Evolutionary conservation across 92 coral and sea anemone species (phyloP), one percentile per base, ranked within the genome.

Genomic region (Palythoa grandis): DNA sequence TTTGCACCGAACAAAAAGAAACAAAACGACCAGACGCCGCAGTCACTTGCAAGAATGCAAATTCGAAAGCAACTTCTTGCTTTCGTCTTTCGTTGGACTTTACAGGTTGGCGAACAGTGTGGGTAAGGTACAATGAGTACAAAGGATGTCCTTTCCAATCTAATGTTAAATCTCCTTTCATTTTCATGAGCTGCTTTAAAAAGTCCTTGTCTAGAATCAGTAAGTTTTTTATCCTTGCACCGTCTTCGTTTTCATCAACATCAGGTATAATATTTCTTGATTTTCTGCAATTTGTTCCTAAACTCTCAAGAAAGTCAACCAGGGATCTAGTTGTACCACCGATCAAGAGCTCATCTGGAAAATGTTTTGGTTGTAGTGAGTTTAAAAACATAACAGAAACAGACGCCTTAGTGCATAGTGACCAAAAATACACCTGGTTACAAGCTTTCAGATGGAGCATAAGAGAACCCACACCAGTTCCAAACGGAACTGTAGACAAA

Each of bases 91-190:
- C 90, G 63, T 40, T 87, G 47, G 83, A 87, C 66, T 87, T 79
- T 40, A 74, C 73, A 38, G 90, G 90, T 2, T 87, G 90, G 90
- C 70, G 90, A 57, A 14, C 82, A 13, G 87, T 74, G 48, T 87
- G 90, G 90, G 47, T 87, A 19, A 10, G 61, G 7, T 87, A 87
- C 35, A 39, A 11, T 24, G 87, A 79, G 72, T 87, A 70, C 35
- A 54, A 60, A 23, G 87, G 82, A 12, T 87, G 90, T 15, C 87
- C 90, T 47, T 7, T 38, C 6, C 17, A 43, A 19, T n/a, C 35
- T 25, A 43, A 7, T 22, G 66, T 29, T 24, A 72, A 13, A 20
- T 20, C 56, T 20, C 35, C 80, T 5, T 60, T 50, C 56, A 78
- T 78, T 19, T 78, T 54, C 57, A 78, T 78, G 83, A 78, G 83